Evolutionary conservation across 2,113 vertebrate genomes (phyloP).

Genomic region (Balaenoptera acutorostrata): DNA sequence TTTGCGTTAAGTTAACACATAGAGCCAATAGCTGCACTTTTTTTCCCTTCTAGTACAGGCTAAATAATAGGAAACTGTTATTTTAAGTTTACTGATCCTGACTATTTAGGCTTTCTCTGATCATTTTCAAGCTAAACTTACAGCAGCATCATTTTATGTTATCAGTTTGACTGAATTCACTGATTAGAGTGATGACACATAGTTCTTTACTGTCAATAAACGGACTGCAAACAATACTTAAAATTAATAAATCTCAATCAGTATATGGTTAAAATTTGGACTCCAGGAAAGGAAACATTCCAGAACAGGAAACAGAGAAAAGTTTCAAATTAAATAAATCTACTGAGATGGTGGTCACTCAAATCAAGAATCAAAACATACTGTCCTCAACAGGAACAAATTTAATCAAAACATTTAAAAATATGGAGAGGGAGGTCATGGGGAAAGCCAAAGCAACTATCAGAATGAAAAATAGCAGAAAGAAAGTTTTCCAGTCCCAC

Average conservation of each 20-base stretch:
- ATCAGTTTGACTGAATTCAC: constrained; percentile 38
- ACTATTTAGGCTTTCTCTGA: constrained; percentile 16
- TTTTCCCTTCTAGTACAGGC: neutral
- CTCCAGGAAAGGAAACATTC: neutral
- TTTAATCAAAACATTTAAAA: constrained; percentile 23
- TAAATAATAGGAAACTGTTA: constrained; percentile 39
- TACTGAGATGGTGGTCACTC: constrained; percentile 11
- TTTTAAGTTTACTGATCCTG: neutral
- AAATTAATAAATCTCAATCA: neutral
- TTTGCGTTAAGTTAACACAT: constrained; percentile 27
- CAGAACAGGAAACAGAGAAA: neutral
- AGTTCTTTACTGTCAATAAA: neutral
- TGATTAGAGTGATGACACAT: constrained; percentile 28
- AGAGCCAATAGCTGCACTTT: neutral
- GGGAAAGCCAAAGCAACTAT: constrained; percentile 63
- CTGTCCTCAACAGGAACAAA: constrained; percentile 11
- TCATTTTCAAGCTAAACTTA: constrained; percentile 45
- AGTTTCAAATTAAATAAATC: constrained; percentile 24
- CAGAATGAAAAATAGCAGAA: constrained; percentile 56
- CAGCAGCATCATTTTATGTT: constrained; percentile 20
- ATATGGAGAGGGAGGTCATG: neutral
- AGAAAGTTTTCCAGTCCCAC: constrained; percentile 21
- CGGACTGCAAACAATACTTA: constrained; percentile 3
- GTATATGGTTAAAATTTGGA: constrained; percentile 8
- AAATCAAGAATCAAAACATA: constrained; percentile 59